Base-by-base conservation (phyloP, 2,888 invertebrate genomes). In the Nomada flava region DNA sequence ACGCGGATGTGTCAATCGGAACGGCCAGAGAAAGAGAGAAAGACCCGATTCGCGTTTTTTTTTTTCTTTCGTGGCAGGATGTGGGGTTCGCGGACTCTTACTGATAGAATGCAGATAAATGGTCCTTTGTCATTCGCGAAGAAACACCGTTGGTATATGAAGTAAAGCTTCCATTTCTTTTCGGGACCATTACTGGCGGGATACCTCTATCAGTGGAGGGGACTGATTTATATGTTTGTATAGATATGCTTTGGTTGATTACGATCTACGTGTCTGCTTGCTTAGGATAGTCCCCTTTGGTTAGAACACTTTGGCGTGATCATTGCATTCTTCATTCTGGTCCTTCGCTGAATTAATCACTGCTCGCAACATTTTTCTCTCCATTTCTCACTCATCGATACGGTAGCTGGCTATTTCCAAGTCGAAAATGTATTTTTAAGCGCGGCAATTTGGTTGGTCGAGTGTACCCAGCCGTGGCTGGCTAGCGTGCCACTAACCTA, bases 401-500 rank as follows among this genome's bases (percentile, higher is more conserved):
- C 7, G 57, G 29, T 47, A 36, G 63, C 63, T 64, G 47, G 36
- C 53, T 67, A 62, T 83, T 76, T 65, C 60, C 70, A 53, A 69
- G 62, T 80, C 80, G 82, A 85, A 91, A 91, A 92, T 90, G 88
- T 89, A 91, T 91, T 91, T 92, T 91, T 89, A 89, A 91, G 89
- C 87, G 87, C 87, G 83, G 86, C 89, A 91, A 92, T 92, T 90
- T 90, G 90, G 91, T 90, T 89, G 88, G 82, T 85, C 86, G 89
- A 89, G 90, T 88, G 89, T 90, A 90, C 90, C 90, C 91, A 89
- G 88, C 90, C 90, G 88, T 89, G 84, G 88, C 89, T 91, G 91
- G 91, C 90, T 90, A 89, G 91, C 89, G 93, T 93, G 92, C 93
- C 88, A 94, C 93, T 93, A 90, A 94, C 93, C 93, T 89, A 93